phyloP scores from a whole-genome alignment of 2,797 vertebrate species.

The Ambastaia sidthimunki region DNA sequence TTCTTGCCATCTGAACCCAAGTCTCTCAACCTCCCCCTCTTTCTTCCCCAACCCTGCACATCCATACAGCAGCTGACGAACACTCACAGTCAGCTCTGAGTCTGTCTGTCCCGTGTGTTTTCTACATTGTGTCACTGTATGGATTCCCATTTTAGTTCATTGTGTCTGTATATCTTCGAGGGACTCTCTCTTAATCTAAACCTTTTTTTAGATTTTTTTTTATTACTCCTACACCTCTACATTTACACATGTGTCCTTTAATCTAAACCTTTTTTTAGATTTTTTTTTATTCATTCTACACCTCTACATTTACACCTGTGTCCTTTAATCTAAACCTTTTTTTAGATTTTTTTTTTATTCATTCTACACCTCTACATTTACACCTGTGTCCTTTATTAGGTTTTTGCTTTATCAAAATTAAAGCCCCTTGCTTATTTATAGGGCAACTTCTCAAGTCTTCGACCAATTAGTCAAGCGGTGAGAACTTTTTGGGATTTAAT shows the following conservation, averaged over 20 bases:
- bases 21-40: constrained; percentile 66
- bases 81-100: constrained; percentile 57
- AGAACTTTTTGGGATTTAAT: constrained; percentile 37
- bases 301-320: no score
- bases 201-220: no score
- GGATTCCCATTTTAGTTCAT: constrained; percentile 57
- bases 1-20: constrained; percentile 80
- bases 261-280: constrained; percentile 22
- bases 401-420: constrained; percentile 31
- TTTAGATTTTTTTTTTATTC: constrained; percentile 13
- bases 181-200: constrained; percentile 47
- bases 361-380: constrained; percentile 43
- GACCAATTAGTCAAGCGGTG: neutral
- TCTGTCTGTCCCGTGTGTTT: constrained; percentile 16
- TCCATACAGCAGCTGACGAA: constrained; percentile 70
- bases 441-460: constrained; percentile 20
- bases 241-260: no score
- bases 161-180: constrained; percentile 53
- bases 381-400: constrained; percentile 24
- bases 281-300: constrained; percentile 28
- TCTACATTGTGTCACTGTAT: constrained; percentile 55
- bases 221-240: no score
- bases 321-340: constrained; percentile 29
- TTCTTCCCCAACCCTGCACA: constrained; percentile 69
- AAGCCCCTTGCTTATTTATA: constrained; percentile 39